phyloP scores from a whole-genome alignment of 2,797 vertebrate species.

The Amphiprion clarkii region DNA sequence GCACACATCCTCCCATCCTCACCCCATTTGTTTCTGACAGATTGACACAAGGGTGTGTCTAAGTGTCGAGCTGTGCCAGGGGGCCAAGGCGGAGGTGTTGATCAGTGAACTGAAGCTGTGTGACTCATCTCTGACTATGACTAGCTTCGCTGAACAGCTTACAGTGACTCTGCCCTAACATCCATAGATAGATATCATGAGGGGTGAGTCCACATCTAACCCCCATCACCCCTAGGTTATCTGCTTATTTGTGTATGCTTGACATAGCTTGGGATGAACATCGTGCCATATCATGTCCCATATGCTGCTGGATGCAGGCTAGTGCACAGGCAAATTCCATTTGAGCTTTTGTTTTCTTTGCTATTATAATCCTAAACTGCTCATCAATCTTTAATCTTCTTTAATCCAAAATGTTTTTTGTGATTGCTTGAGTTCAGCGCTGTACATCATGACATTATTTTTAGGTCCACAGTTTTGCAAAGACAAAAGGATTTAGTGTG shows the following conservation, averaged over 20 bases:
- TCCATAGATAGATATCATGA: slow-evolving; percentile 47
- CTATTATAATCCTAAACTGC: slow-evolving; percentile 19
- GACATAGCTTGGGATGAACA: background rate
- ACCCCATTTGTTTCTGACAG: slow-evolving; percentile 72
- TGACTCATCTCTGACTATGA: slow-evolving; percentile 70
- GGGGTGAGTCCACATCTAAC: slow-evolving; percentile 40
- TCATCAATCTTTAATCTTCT: slow-evolving; percentile 17
- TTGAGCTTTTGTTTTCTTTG: slow-evolving; percentile 2
- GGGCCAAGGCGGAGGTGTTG: slow-evolving; percentile 69
- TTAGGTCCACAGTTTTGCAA: background rate
- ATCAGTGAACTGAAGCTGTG: slow-evolving; percentile 69
- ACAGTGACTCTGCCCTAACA: slow-evolving; percentile 42
- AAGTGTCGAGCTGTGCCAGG: slow-evolving; percentile 59
- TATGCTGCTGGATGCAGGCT: background rate
- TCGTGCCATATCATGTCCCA: background rate
- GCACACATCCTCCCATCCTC: slow-evolving; percentile 50
- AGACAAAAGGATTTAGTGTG: background rate
- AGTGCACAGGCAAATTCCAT: background rate
- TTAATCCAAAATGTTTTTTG: slow-evolving; percentile 22
- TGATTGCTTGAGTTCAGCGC: background rate
- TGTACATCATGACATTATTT: background rate
- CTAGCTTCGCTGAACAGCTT: slow-evolving; percentile 43
- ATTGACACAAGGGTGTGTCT: slow-evolving; percentile 67
- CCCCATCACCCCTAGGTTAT: slow-evolving; percentile 13
- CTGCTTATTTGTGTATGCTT: slow-evolving; percentile 24